phyloP scores from a whole-genome alignment of 2,797 vertebrate species.

The Varecia variegata region DNA sequence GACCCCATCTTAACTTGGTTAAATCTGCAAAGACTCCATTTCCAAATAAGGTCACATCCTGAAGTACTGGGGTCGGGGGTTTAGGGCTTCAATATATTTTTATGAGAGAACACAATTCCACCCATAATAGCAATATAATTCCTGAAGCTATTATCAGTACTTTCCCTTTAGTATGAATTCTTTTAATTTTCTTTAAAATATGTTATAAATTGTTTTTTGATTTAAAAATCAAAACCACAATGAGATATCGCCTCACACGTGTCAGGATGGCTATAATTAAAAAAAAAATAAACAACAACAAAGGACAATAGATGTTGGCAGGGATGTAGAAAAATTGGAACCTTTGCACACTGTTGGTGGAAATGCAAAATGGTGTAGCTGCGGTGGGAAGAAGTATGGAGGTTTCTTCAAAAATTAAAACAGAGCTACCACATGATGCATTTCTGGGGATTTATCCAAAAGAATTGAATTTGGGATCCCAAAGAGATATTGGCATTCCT shows the following conservation, averaged over 20 bases:
- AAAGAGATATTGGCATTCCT: not conserved
- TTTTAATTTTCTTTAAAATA: not conserved
- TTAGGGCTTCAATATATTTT: not conserved
- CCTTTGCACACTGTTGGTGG: not conserved
- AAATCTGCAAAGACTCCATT: not conserved
- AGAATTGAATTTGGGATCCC: not conserved
- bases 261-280: not conserved
- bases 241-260: not conserved
- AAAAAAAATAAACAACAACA: no score
- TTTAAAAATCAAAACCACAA: not conserved
- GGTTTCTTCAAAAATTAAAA: not conserved
- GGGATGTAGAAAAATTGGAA: not conserved
- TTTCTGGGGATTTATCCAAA: not conserved
- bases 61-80: not conserved
- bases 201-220: not conserved
- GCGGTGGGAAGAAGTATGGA: not conserved
- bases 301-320: not conserved
- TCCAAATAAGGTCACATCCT: not conserved
- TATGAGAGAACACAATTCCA: not conserved
- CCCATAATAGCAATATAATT: not conserved
- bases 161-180: not conserved
- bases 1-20: not conserved
- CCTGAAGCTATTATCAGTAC: not conserved
- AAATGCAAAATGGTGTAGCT: not conserved
- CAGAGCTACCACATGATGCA: no score